Conservation (phyloP, 2,797 vertebrate genomes). For the Podarcis lilfordi region DNA sequence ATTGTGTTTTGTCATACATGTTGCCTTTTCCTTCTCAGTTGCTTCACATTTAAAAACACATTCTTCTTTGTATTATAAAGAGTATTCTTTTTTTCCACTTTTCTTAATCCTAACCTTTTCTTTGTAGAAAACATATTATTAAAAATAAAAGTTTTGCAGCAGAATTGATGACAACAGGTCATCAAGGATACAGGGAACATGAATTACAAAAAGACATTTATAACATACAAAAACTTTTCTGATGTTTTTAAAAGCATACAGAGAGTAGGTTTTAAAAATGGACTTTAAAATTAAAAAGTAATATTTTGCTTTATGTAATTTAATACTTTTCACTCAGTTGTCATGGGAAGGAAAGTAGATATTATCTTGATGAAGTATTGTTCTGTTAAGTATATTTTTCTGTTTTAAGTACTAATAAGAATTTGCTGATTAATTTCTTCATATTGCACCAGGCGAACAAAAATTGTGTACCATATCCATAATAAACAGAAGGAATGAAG, state of each 20-base stretch:
- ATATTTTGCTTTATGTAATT: neutral
- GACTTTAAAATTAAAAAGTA: neutral
- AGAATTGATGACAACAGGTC: no score
- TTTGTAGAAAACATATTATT: no score
- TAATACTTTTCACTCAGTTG: neutral
- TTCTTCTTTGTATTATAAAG: neutral
- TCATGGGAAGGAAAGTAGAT: neutral
- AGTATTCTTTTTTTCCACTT: rapidly evolving
- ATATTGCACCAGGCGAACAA: neutral
- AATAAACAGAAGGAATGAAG: neutral
- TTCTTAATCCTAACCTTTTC: no score
- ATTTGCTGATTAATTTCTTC: neutral
- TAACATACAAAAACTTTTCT: no score
- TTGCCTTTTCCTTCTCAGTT: neutral
- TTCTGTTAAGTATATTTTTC: neutral
- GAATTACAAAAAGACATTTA: no score
- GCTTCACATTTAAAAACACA: neutral
- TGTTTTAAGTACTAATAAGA: neutral
- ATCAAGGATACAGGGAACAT: no score
- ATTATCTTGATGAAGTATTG: neutral
- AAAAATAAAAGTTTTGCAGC: no score
- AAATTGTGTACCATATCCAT: neutral
- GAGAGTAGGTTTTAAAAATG: neutral
- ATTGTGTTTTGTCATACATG: neutral
- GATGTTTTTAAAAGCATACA: neutral